Percentiles rank a stretch among this genome's conserved stretches.
Conservation (phyloP, 2,113 vertebrate species). For the Xerus inauris region DNA sequence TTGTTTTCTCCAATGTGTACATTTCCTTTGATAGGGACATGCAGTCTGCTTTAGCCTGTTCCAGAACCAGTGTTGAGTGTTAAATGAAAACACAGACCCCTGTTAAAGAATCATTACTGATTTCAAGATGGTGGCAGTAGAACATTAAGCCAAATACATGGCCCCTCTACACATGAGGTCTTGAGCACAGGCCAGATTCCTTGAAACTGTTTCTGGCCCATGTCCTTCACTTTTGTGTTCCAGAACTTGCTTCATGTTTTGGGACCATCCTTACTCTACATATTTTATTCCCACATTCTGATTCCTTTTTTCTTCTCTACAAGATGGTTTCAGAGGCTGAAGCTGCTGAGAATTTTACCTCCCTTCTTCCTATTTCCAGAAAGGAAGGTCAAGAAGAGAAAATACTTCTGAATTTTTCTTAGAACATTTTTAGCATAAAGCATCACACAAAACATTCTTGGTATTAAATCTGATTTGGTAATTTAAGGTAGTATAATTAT, state of each 20-base stretch:
- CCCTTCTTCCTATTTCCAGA: background rate
- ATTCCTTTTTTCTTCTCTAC: background rate
- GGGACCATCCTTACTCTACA: background rate
- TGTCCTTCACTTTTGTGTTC: background rate
- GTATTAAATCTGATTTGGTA: background rate
- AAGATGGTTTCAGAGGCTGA: background rate
- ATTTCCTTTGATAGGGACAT: background rate
- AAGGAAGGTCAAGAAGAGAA: background rate
- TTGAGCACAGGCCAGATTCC: accelerated
- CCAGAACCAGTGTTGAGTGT: background rate
- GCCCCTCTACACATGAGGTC: background rate
- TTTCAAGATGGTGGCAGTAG: background rate
- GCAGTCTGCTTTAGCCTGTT: background rate
- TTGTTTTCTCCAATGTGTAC: background rate
- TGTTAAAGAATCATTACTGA: background rate
- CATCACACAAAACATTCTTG: background rate
- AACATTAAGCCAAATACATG: background rate
- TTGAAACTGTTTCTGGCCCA: no score
- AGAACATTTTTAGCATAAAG: background rate
- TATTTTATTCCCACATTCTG: background rate
- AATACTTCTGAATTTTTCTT: background rate
- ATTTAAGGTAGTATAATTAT: background rate
- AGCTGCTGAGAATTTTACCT: background rate
- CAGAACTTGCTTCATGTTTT: background rate
- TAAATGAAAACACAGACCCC: background rate